phyloP scores from a whole-genome alignment of 2,888 invertebrate species.

The Apamea crenata region DNA sequence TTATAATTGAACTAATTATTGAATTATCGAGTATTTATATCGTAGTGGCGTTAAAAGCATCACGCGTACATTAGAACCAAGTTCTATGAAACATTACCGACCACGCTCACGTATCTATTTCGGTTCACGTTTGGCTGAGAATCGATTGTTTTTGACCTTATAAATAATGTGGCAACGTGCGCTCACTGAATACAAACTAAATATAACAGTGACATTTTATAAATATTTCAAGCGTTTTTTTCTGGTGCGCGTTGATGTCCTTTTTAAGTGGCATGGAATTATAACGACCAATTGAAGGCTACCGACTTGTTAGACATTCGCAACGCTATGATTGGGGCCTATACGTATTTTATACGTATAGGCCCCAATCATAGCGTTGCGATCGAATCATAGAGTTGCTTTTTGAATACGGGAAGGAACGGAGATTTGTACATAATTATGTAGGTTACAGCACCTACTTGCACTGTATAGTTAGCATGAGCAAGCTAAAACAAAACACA shows the following conservation, averaged over 20 bases:
- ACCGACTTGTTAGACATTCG: background rate
- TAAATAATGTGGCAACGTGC: constrained; percentile 36
- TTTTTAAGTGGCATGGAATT: constrained; percentile 2
- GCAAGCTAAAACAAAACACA: background rate
- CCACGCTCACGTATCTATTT: constrained; percentile 56
- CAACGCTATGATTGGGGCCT: background rate
- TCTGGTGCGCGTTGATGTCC: constrained; percentile 8
- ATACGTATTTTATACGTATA: too few species aligned
- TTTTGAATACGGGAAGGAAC: background rate
- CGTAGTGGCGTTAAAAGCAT: constrained; percentile 25
- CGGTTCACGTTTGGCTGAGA: constrained; percentile 38
- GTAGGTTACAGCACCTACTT: background rate
- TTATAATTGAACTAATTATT: constrained; percentile 44
- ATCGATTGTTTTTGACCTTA: constrained; percentile 65
- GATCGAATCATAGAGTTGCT: too few species aligned
- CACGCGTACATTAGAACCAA: constrained; percentile 10
- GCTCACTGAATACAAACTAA: constrained; percentile 45
- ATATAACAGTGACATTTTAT: constrained; percentile 40
- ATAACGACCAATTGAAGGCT: background rate
- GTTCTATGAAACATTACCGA: constrained; percentile 41
- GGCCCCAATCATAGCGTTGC: too few species aligned
- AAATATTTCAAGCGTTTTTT: constrained; percentile 4
- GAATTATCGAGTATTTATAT: constrained; percentile 29
- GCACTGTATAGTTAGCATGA: background rate
- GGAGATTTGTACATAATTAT: background rate